These are phyloP conservation scores for Amblyteles armatorius DNA, from an alignment of 2,888 invertebrate genomes.

Conservation along the genomic window DNA sequence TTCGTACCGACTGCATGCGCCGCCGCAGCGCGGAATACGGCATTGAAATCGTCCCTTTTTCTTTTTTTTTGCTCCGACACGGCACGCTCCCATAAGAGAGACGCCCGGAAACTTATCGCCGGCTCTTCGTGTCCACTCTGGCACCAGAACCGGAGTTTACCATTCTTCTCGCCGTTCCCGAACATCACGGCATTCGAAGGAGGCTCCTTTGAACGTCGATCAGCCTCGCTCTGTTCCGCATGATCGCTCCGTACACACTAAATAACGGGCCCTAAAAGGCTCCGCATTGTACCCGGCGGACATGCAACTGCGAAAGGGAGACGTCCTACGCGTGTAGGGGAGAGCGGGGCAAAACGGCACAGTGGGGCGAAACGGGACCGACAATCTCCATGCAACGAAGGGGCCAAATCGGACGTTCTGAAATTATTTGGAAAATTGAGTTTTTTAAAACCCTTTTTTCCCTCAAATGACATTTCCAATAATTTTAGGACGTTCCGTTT, in stretches of 20 bases:
- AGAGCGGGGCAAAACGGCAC: no score
- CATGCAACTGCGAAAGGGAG: neutral
- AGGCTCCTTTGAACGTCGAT: conserved; percentile 14
- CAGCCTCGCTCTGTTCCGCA: conserved; percentile 1
- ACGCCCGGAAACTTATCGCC: conserved; percentile 6
- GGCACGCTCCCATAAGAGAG: conserved; percentile 10
- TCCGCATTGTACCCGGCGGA: conserved; percentile 13
- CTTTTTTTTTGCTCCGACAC: neutral
- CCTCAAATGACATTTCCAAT: no score
- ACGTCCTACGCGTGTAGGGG: neutral
- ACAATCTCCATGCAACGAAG: no score
- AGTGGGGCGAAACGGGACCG: no score
- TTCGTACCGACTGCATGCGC: neutral
- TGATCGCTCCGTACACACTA: conserved; percentile 12
- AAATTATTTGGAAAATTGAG: no score
- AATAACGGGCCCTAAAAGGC: neutral
- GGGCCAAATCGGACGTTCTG: no score
- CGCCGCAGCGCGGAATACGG: neutral
- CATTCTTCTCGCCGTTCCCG: conserved; percentile 19
- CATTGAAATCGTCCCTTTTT: neutral
- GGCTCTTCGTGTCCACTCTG: neutral
- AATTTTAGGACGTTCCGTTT: no score
- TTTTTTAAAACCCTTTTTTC: no score
- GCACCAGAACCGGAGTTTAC: neutral
- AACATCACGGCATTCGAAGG: neutral